These are phyloP conservation scores for Esox lucius DNA, from an alignment of 2,797 vertebrate species.

Conservation along the genomic window DNA sequence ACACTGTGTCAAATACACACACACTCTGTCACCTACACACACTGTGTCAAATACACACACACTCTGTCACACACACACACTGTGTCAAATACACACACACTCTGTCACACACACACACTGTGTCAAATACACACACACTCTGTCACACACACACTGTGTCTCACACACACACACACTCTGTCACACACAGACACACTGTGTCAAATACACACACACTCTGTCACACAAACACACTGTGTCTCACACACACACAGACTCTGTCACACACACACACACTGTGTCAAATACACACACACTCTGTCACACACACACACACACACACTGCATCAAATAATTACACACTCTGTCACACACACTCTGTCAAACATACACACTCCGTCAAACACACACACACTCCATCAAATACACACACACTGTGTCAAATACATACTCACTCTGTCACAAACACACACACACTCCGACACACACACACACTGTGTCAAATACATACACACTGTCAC, in stretches of 20 bases:
- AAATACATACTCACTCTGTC: background rate
- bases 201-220: background rate
- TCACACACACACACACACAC: constrained; percentile 4
- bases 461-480: background rate
- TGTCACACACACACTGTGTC: background rate
- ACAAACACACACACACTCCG: background rate
- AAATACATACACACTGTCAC: background rate
- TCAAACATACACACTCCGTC: background rate
- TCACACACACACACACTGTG: background rate
- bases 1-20: background rate
- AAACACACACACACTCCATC: background rate
- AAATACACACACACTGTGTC: background rate
- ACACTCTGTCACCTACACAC: background rate
- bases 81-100: background rate
- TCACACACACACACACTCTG: background rate
- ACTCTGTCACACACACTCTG: background rate
- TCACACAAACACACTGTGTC: background rate
- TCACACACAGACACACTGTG: background rate
- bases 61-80: background rate
- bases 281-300: background rate
- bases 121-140: background rate
- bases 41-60: background rate
- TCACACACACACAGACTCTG: background rate
- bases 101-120: background rate
- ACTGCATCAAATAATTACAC: background rate